Base-by-base conservation (phyloP, 2,797 vertebrate species). In the Pogonophryne albipinna region DNA sequence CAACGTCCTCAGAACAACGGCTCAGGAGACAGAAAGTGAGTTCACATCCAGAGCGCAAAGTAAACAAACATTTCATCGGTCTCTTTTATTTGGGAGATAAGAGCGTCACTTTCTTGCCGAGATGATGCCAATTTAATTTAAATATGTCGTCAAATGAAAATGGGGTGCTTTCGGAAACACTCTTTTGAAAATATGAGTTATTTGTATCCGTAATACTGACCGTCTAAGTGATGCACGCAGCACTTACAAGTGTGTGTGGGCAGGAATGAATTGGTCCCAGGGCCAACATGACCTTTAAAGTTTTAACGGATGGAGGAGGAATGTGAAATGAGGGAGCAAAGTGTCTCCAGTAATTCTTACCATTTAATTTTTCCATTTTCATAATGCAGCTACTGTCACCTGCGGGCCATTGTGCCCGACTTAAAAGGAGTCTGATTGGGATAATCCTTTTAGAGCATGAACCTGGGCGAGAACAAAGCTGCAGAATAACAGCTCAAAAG, bases 21-120 rank as follows among this genome's bases (percentile, higher is more conserved):
- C 78, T 73, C 69, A 85, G 75, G 74, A 6, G 76, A 90, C 83
- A 86, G 82, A 60, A 79, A 79, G 85, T 83, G 82, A 78, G 85
- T 82, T 85, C 64, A 76, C 82, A 91, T 88, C 77, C 78, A 16
- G 41, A 56, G 66, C 53, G 76, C 51, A 67, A 60, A 84, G 75
- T 45, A 82, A 91, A 83, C 74, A 80, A 74, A 75, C 55, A 1
- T 6, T 76, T 79, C n/a, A 65, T 58, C 45, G 4, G 12, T 31
- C 65, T 46, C 65, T 76, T 73, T 79, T 66, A 68, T 79, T 77
- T 44, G 12, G 31, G 50, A 50, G 67, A 72, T 53, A 59, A 53
- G 15, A 19, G 19, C 65, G 80, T 75, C 38, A 73, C 47, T 68
- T 38, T 45, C 45, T 67, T 19, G 41, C 9, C 19, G 17, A 52